Percentiles rank a stretch among this genome's conserved stretches.
These are phyloP conservation scores for Benthosema pterotum DNA, from an alignment of 2,797 vertebrate genomes.

Conservation along the genomic window DNA sequence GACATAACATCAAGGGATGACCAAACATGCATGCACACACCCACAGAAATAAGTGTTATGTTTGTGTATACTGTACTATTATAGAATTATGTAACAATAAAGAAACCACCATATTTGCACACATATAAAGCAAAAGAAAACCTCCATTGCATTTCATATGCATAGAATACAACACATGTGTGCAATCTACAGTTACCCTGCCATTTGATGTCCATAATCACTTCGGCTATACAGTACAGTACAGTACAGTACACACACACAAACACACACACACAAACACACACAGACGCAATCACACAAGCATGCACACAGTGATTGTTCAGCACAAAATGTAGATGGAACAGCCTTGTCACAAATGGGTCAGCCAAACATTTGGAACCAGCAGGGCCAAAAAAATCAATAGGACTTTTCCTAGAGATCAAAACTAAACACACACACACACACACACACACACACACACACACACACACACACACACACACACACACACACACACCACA, in stretches of 20 bases:
- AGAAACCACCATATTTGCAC: neutral
- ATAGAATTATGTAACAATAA: conserved; percentile 1
- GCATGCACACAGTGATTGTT: too few species aligned
- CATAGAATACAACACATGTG: too few species aligned
- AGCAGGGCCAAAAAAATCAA: conserved; percentile 20
- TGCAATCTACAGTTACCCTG: too few species aligned
- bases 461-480: neutral
- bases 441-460: conserved; percentile 30
- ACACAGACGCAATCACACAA: neutral
- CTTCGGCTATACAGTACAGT: conserved; percentile 12
- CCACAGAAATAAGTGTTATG: neutral
- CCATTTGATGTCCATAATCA: conserved; percentile 11
- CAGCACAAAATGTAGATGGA: too few species aligned
- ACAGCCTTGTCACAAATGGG: conserved; percentile 32
- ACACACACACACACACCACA: conserved; percentile 1
- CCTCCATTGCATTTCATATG: too few species aligned
- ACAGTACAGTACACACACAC: neutral
- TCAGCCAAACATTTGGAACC: conserved; percentile 23
- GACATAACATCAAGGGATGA: too few species aligned
- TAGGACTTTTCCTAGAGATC: conserved; percentile 43
- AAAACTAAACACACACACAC: conserved; percentile 11
- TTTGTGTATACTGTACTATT: neutral
- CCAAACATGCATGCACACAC: conserved; percentile 4
- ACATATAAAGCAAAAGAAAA: neutral
- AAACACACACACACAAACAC: neutral